Evolutionary conservation across 2,888 invertebrate genomes (phyloP).

Genomic region (Tipula lateralis): DNA sequence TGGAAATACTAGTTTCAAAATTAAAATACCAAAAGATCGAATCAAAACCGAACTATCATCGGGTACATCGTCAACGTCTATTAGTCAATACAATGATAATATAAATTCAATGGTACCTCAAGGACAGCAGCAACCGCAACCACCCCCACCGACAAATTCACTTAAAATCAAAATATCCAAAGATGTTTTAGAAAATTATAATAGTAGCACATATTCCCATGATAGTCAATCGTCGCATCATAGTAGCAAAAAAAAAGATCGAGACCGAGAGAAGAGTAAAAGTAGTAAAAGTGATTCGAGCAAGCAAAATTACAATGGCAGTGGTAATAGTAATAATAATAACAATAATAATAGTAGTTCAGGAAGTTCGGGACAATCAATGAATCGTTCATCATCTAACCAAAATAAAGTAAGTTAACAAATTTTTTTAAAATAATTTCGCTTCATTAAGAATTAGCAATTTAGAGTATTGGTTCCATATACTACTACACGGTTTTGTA

Average conservation of each 20-base stretch:
- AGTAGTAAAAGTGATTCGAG: slow-evolving; percentile 31
- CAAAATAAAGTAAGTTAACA: slow-evolving; percentile 28
- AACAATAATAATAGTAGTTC: slow-evolving; percentile 24
- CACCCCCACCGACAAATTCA: slow-evolving; percentile 47
- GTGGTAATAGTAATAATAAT: slow-evolving; percentile 14
- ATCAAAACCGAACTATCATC: slow-evolving; percentile 54
- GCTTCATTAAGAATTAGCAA: not conserved
- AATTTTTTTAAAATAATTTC: not conserved
- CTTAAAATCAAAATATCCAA: slow-evolving; percentile 78
- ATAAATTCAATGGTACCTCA: not conserved
- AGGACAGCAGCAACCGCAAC: not conserved
- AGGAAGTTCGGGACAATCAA: slow-evolving; percentile 27
- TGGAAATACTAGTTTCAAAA: slow-evolving; percentile 54
- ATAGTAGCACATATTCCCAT: slow-evolving; percentile 34
- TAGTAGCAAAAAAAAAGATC: slow-evolving; percentile 43
- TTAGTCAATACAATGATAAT: slow-evolving; percentile 32
- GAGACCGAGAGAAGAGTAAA: slow-evolving; percentile 45
- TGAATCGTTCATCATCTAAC: slow-evolving; percentile 32
- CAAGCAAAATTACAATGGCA: slow-evolving; percentile 28
- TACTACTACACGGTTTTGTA: not conserved
- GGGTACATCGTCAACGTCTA: slow-evolving; percentile 35
- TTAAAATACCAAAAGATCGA: slow-evolving; percentile 75
- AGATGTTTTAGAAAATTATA: slow-evolving; percentile 59
- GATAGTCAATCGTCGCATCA: not conserved
- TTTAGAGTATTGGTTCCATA: not conserved